Evolutionary conservation across 2,797 vertebrate genomes (phyloP).

Genomic region (Garrulus glandarius): DNA sequence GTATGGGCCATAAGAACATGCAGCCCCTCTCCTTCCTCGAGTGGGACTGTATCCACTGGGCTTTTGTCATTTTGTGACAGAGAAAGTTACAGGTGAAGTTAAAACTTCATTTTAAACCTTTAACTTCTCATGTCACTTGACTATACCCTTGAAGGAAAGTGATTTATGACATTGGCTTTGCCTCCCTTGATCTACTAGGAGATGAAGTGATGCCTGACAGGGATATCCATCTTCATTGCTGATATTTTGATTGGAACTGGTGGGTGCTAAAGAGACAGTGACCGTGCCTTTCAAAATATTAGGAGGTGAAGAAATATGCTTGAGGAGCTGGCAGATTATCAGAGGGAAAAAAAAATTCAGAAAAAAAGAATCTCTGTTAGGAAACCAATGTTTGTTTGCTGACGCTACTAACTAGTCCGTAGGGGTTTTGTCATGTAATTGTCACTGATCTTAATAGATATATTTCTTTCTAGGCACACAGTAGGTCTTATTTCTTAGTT

Average conservation of each 20-base stretch:
- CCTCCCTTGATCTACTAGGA: not conserved
- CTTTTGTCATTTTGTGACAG: not conserved
- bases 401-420: not conserved
- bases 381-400: not conserved
- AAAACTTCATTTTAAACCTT: not conserved
- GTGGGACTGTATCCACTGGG: not conserved
- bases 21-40: not conserved
- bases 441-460: not conserved
- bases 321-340: not conserved
- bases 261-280: not conserved
- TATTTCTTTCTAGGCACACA: not conserved
- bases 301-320: not conserved
- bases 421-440: not conserved
- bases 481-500: not conserved
- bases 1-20: not conserved
- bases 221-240: constrained; percentile 3
- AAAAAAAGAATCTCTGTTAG: not conserved
- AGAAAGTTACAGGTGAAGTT: not conserved
- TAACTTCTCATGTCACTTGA: not conserved
- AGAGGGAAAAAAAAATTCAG: not conserved
- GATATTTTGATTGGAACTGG: not conserved
- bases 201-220: not conserved
- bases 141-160: not conserved
- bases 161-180: not conserved
- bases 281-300: not conserved